Base-by-base conservation (phyloP, 2,888 invertebrate genomes). In the Gibbula magus region DNA sequence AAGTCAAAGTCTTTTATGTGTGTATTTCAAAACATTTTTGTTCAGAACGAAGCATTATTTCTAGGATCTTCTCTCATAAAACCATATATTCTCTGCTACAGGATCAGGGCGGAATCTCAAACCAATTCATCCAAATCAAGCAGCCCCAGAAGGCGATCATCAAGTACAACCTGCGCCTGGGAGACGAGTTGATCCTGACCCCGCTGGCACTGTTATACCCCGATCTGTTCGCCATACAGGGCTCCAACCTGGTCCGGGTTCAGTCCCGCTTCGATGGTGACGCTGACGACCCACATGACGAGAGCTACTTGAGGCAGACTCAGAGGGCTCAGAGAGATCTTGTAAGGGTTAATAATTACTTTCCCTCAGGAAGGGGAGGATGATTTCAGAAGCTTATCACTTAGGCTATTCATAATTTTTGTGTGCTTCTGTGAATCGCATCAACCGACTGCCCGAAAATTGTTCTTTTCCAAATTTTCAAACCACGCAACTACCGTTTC, bases 241-340 rank as follows among this genome's bases (percentile, higher is more conserved):
- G 91, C 0, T 81, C 90, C 2, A 96, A 97, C 91, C 86, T 91
- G 25, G 89, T 91, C 51, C 93, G 94, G 39, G 95, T 96, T 0
- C 95, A 96, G 79, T 84, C 85, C 75, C 85, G 91, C n/a, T 94
- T 94, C 54, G 93, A 94, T 75, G 96, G 97, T 2, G 97, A 98
- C 91, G 96, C 97, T 0, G 97, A 97, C 93, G 98, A 98, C 93
- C 97, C 97, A 2, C 97, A 97, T 91, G 98, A 98, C 94, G 97
- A 97, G 18, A 96, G 96, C 90, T 98, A 97, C 91, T 94, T 98
- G 16, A 94, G 97, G 83, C 98, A 98, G 94, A 98, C 97, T 7
- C 87, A 88, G 83, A 83, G 89, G 7, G 86, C 86, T 73, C 88
- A 88, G 13, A 86, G 86, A 82, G 85, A 85, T 82, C 83, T 86